A percentile compares a stretch with the other conserved stretches of the same genome.
Conservation (phyloP, 1,140 invertebrate species). For the Drosophila burlai region DNA sequence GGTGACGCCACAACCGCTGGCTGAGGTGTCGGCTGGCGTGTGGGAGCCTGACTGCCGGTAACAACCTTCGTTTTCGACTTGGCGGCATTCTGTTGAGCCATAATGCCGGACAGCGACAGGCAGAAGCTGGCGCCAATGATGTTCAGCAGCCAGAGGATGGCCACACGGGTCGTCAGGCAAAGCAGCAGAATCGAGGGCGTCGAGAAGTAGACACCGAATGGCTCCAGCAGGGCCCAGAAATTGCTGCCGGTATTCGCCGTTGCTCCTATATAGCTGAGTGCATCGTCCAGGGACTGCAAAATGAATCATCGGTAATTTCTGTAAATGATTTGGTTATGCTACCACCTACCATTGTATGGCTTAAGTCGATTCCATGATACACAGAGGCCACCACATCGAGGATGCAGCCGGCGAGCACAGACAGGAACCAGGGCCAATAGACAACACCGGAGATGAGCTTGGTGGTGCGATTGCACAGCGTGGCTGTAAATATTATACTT, state of each 20-base stretch:
- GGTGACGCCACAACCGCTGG: conserved; percentile 10
- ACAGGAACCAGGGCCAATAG: conserved; percentile 81
- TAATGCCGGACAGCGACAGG: conserved; percentile 63
- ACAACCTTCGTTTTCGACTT: conserved; percentile 1
- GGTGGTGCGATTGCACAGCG: conserved; percentile 73
- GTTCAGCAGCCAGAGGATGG: conserved; percentile 75
- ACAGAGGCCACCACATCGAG: conserved; percentile 78
- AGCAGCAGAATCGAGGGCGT: conserved; percentile 70
- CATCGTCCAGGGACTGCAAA: conserved; percentile 35
- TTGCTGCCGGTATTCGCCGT: fast-evolving
- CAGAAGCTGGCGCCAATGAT: conserved; percentile 73
- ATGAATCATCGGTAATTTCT: neutral
- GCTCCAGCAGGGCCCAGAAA: conserved; percentile 5
- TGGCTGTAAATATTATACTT: conserved; percentile 32
- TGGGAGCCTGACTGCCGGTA: conserved; percentile 24
- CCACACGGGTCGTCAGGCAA: conserved; percentile 62
- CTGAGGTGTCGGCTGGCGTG: conserved; percentile 46
- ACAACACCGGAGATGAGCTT: conserved; percentile 65
- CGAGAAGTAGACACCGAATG: conserved; percentile 66
- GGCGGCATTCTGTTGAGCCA: conserved; percentile 50
- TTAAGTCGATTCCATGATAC: conserved; percentile 64
- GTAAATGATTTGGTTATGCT: neutral
- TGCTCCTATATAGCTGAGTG: conserved; percentile 53
- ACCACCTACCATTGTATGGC: conserved; percentile 56
- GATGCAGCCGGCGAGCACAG: conserved; percentile 62